Base-by-base conservation (phyloP, 1,140 invertebrate species). In the Holotrichia oblita region DNA sequence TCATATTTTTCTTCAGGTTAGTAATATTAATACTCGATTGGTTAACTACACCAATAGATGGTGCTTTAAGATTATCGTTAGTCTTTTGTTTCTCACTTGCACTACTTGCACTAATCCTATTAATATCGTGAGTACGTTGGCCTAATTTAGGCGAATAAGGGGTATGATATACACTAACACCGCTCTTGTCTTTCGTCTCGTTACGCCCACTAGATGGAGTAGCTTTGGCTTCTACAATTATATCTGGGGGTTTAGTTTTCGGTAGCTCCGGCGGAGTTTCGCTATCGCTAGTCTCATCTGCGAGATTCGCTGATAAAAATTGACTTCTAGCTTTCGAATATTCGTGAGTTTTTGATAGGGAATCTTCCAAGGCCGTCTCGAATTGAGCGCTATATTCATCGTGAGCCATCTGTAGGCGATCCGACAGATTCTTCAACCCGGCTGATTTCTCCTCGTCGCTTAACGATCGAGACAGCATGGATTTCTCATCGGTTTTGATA, bases 361-460 rank as follows among this genome's bases (percentile, higher is more conserved):
- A 55, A 40, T 79, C 78, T 77, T 86, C 83, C 59, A 86, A 73
- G 44, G 83, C 85, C 17, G 78, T 81, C 73, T 85, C 85, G 44
- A 85, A 85, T 34, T 80, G 73, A 0, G 80, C 72, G 77, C 82
- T 85, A 74, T 84, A 83, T 7, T 80, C 79, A 74, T 85, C 84
- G 4, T 79, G 48, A 73, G 79, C 34, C 17, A 74, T 74, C 17
- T 42, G 34, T 74, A 22, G 27, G 12, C 34, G 22, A 42, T 74
- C 24, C 6, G 73, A 74, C 6, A 44, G 40, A 59, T 83, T 85
- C 64, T 86, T 79, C 34, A 85, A 81, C 61, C 82, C 80, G 6
- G 85, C 84, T 0, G 85, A 85, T 81, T 91, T 91, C 77, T 91
- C 89, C 79, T 91, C 90, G 79, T 91, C 90, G 77, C 88, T 90